Evolutionary conservation across 2,113 vertebrate species (phyloP), one percentile per base, ranked within the genome.

Genomic region (Orthochromis malagaraziensis): DNA sequence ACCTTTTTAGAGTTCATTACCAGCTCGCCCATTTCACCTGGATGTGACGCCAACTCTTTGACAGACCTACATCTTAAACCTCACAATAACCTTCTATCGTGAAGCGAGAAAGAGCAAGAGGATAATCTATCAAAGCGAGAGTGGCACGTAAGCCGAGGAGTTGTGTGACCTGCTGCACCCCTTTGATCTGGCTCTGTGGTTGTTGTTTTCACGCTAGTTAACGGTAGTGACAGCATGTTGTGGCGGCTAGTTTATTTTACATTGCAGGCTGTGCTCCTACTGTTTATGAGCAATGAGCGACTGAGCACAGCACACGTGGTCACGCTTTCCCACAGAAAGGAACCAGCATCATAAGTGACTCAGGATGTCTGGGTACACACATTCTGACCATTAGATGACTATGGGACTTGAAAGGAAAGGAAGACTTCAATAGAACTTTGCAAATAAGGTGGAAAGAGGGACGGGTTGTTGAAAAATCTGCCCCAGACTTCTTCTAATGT

Each of bases 211-310:
- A 63, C 60, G 11, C 58, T 53, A 83, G 88, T 94, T 91, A 94
- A 92, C 89, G 38, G 94, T 87, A 93, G 96, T 91, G 55, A 68
- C 88, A 80, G 83, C 88, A 86, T 93, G 91, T 95, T 94, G 94
- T 84, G 93, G 95, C 83, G 24, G 88, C 75, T 45, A 77, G 94
- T 96, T 95, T 95, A 91, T 96, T 95, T 96, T 89, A 93, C 89
- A 90, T 94, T n/a, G 73, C 84, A 82, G 87, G 83, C 93, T 58
- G 35, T 6, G 85, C 87, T 89, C 91, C 87, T 87, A 70, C 91
- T 94, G 92, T 95, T 96, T 96, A 96, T 90, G 93, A 95, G 92
- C 93, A 88, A 88, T 83, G 87, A 89, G 81, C 47, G 68, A 85
- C 31, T 17, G 82, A 84, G 83, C 87, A 26, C 80, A 35, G 82